Percentiles rank a stretch among this genome's conserved stretches.
Evolutionary conservation across 1,140 invertebrate genomes (phyloP).

Genomic region (Aphelinus atriplicis): DNA sequence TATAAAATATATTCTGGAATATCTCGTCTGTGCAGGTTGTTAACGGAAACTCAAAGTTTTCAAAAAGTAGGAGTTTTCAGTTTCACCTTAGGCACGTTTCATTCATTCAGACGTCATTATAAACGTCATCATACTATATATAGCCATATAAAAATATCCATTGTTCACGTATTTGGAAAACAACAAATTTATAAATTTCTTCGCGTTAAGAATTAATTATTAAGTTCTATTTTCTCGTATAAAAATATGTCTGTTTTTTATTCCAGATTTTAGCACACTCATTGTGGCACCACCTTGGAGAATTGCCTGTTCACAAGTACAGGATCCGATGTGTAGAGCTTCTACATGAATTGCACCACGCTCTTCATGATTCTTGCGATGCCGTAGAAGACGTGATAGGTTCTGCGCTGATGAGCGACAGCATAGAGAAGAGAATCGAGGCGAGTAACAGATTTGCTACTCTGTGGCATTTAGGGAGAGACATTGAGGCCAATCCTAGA

Average conservation of each 20-base stretch:
- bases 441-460: slow-evolving; percentile 80
- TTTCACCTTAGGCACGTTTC: too few relatives aligned
- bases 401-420: slow-evolving; percentile 63
- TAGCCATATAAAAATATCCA: too few relatives aligned
- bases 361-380: slow-evolving; percentile 76
- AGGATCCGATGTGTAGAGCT: slow-evolving; percentile 74
- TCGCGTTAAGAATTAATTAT: too few relatives aligned
- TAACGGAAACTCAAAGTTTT: too few relatives aligned
- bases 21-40: too few relatives aligned
- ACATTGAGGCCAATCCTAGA: slow-evolving; percentile 65
- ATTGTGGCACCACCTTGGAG: slow-evolving; percentile 76
- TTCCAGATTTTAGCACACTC: slow-evolving; percentile 71
- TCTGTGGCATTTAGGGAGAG: slow-evolving; percentile 83
- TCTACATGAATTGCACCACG: slow-evolving; percentile 78
- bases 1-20: too few relatives aligned
- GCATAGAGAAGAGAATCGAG: slow-evolving; percentile 69
- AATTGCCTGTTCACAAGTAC: slow-evolving; percentile 70
- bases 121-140: too few relatives aligned
- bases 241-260: slow-evolving; percentile 37
- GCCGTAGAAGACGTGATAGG: slow-evolving; percentile 78
- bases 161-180: too few relatives aligned
- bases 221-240: too few relatives aligned
- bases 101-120: too few relatives aligned
- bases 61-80: too few relatives aligned
- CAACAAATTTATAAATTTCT: too few relatives aligned